phyloP scores from a whole-genome alignment of 2,888 invertebrate genomes.

The Acrobasis suavella region DNA sequence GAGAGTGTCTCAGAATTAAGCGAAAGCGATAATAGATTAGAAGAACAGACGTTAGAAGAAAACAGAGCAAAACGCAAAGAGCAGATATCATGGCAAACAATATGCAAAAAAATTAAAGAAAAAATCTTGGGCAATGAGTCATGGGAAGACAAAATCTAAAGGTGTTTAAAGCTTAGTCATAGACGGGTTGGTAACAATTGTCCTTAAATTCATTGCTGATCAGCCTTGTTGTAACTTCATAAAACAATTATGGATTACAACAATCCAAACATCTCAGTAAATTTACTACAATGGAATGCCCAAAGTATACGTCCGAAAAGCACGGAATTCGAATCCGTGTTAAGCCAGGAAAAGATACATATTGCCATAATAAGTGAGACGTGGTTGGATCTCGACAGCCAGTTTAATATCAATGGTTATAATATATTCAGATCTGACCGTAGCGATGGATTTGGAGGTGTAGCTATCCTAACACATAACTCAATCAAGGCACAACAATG shows the following conservation, averaged over 20 bases:
- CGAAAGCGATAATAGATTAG: neutral
- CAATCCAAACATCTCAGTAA: conserved; percentile 6
- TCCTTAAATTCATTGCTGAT: conserved; percentile 3
- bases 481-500: neutral
- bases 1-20: too few relatives aligned
- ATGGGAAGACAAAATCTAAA: neutral
- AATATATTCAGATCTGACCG: conserved; percentile 20
- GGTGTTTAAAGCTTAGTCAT: neutral
- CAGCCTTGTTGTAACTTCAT: conserved; percentile 9
- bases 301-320: conserved; percentile 37
- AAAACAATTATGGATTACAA: conserved; percentile 10
- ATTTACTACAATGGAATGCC: conserved; percentile 36
- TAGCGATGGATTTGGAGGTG: conserved; percentile 1
- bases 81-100: neutral
- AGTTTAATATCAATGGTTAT: conserved; percentile 31
- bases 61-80: neutral
- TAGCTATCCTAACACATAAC: neutral
- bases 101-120: neutral
- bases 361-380: conserved; percentile 37
- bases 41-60: neutral
- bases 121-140: neutral
- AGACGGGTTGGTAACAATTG: neutral
- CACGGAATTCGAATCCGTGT: conserved; percentile 27
- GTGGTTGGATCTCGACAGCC: conserved; percentile 32
- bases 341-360: conserved; percentile 35